Evolutionary conservation across 2,113 vertebrate species (phyloP).

Genomic region (Psephotus haematonotus): DNA sequence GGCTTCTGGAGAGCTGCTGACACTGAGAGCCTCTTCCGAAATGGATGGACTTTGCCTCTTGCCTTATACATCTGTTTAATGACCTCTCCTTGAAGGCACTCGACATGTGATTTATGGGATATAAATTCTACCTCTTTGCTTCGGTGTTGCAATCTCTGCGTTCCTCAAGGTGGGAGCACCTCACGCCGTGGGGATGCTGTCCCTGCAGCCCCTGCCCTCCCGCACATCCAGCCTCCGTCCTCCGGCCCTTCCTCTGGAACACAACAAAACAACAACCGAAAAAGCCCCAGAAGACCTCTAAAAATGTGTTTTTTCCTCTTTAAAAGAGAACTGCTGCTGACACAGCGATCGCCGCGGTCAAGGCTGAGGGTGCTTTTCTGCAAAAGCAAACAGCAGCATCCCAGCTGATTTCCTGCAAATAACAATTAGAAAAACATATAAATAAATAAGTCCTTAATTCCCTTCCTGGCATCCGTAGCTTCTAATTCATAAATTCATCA

Average conservation of each 20-base stretch:
- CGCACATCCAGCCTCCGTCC: background rate
- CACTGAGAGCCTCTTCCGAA: constrained; percentile 36
- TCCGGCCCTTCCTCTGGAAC: background rate
- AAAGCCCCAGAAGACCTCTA: background rate
- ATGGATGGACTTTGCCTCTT: constrained; percentile 65
- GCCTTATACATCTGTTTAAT: constrained; percentile 68
- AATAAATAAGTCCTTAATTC: constrained; percentile 20
- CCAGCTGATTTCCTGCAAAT: constrained; percentile 7
- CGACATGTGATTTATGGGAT: constrained; percentile 45
- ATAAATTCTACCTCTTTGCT: constrained; percentile 41
- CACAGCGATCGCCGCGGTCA: background rate
- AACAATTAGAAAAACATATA: background rate
- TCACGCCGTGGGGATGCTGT: background rate
- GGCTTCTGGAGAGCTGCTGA: constrained; percentile 50
- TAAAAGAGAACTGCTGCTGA: constrained; percentile 30
- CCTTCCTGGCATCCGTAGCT: constrained; percentile 53
- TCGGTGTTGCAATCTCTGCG: background rate
- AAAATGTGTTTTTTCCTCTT: constrained; percentile 57
- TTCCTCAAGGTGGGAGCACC: constrained; percentile 37
- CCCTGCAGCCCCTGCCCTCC: background rate
- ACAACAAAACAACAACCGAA: background rate
- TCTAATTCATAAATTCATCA: constrained; percentile 62
- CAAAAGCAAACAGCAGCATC: constrained; percentile 6
- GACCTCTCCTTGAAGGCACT: constrained; percentile 59
- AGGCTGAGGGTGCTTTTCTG: background rate